Evolutionary conservation across 1,140 invertebrate genomes (phyloP), one percentile per base, ranked within the genome.

Genomic region (Drosophila setifemur): DNA sequence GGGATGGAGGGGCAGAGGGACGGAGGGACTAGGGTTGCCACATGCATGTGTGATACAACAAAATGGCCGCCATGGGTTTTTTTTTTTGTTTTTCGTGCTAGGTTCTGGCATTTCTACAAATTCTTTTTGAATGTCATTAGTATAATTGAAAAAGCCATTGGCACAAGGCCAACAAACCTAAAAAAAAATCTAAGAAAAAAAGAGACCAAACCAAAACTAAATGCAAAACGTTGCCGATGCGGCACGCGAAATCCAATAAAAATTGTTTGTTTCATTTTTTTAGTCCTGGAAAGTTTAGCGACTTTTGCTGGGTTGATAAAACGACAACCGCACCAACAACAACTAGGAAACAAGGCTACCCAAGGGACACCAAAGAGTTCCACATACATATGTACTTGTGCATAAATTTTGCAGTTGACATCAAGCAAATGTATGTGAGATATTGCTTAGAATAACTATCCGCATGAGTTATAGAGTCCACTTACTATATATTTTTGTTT

Each of bases 41-140:
- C 57, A 72, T 73, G 58, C 58, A 66, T 86, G 81, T 86, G 79
- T 71, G 64, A 81, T 74, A 53, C 72, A 73, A 58, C 76, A 82
- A 81, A 81, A 81, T 79, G 76, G 76, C 76, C 57, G 72, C 53
- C 33, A 28, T 49, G 42, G 54, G 8, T 35, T 42, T 9, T 18
- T 23, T 6, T 16, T 40, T 70, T 55, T 67, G 18, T 43, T 73
- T 48, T 70, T 29, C 16, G 11, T 52, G 52, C 61, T 60, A 71
- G 47, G 64, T 81, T 76, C 73, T 81, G 77, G 77, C 77, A 76
- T 70, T 74, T 76, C 77, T 68, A 82, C 77, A 77, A 82, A 82
- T 82, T 83, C 78, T 86, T 81, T 83, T 85, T 79, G 81, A 85
- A 85, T 85, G 79, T 85, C 79, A 85, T 85, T 85, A 85, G 79